Conservation (phyloP, 2,797 vertebrate species). For the Muscicapa comitata region DNA sequence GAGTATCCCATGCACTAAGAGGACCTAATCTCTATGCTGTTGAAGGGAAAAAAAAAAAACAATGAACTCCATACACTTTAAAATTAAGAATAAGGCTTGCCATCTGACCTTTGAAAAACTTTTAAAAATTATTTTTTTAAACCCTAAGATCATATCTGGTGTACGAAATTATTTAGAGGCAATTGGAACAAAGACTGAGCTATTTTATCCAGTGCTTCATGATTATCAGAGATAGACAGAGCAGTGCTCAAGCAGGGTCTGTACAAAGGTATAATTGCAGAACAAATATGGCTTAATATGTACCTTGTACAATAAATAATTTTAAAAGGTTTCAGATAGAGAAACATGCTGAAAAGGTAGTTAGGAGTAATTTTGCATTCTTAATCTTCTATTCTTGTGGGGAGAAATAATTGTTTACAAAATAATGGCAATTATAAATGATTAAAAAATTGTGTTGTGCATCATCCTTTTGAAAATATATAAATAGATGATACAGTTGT, state of each 20-base stretch:
- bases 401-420: background rate
- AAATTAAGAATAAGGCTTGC: background rate
- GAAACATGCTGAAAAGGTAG: background rate
- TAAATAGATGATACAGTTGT: background rate
- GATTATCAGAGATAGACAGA: background rate
- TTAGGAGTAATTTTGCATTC: background rate
- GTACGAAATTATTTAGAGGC: background rate
- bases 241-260: background rate
- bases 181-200: background rate
- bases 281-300: background rate
- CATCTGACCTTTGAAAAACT: background rate
- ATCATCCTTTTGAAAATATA: background rate
- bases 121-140: background rate
- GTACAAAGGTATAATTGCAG: background rate
- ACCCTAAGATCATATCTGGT: background rate
- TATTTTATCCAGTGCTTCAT: background rate
- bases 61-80: background rate
- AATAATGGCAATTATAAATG: background rate
- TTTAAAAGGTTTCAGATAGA: background rate
- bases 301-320: background rate
- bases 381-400: background rate
- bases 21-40: background rate
- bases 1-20: background rate
- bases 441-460: background rate
- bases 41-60: rapidly evolving